These are phyloP conservation scores for Eumaeus atala DNA, from an alignment of 1,140 invertebrate species.

Conservation along the genomic window DNA sequence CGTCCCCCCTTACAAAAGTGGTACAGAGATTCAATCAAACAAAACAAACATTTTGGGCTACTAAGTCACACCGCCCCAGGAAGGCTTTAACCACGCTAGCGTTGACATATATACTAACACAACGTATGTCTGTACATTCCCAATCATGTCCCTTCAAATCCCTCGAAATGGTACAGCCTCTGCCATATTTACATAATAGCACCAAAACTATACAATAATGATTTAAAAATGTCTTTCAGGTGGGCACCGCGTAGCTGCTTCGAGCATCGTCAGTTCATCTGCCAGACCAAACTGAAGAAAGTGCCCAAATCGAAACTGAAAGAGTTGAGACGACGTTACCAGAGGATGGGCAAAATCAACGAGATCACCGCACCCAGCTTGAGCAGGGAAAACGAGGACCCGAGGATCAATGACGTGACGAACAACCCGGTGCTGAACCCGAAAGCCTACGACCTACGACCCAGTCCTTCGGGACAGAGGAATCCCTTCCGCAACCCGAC, in stretches of 20 bases:
- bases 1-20: too few species aligned
- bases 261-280: constrained; percentile 78
- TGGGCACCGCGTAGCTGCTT: constrained; percentile 79
- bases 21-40: too few species aligned
- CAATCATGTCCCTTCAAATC: too few species aligned
- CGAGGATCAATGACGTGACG: constrained; percentile 51
- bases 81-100: too few species aligned
- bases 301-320: constrained; percentile 59
- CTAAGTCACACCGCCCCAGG: too few species aligned
- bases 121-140: too few species aligned
- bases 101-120: too few species aligned
- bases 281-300: constrained; percentile 75
- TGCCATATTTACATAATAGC: too few species aligned
- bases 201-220: too few species aligned
- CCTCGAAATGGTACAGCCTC: too few species aligned
- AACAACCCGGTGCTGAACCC: constrained; percentile 45
- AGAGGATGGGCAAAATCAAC: constrained; percentile 66
- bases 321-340: constrained; percentile 51
- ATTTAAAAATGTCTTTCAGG: constrained; percentile 56
- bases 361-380: constrained; percentile 64
- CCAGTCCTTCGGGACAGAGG: constrained; percentile 29
- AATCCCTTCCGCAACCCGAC: constrained; percentile 31
- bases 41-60: too few species aligned
- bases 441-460: constrained; percentile 54
- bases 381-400: constrained; percentile 52